phyloP scores from a whole-genome alignment of 35 echinoderm and acorn worm genomes.

The Apostichopus parvimensis region DNA sequence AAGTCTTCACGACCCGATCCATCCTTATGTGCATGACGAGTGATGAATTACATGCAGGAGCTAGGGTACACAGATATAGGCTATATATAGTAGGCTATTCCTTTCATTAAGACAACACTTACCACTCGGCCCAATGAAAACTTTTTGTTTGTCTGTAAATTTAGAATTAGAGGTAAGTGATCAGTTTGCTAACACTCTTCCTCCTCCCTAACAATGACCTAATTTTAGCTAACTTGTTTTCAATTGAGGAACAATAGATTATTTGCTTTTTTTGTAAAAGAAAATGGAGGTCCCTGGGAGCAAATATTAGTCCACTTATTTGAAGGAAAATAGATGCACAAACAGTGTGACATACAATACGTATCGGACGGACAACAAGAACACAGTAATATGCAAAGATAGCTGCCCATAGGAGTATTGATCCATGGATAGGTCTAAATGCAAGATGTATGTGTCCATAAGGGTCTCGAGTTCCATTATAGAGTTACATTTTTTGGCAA shows the following conservation, averaged over 20 bases:
- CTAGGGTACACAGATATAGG: too few relatives aligned
- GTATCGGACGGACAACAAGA: neutral
- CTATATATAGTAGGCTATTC: neutral
- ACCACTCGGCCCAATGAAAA: neutral
- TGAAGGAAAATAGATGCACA: neutral
- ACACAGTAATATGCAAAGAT: constrained; percentile 32
- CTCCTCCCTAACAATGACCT: neutral
- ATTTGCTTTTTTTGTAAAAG: too few relatives aligned
- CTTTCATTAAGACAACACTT: neutral
- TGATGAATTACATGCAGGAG: too few relatives aligned
- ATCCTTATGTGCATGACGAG: too few relatives aligned
- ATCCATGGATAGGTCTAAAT: neutral
- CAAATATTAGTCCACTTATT: constrained; percentile 37
- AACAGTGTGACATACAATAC: neutral
- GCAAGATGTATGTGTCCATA: neutral
- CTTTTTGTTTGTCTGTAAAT: constrained; percentile 5
- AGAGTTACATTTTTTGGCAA: too few relatives aligned
- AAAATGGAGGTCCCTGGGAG: neutral
- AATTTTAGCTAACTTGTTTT: neutral
- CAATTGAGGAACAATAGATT: neutral
- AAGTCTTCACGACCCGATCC: too few relatives aligned
- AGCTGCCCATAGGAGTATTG: neutral
- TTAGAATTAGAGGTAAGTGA: constrained; percentile 27
- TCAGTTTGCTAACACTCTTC: constrained; percentile 27
- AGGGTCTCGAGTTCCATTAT: too few relatives aligned